Evolutionary conservation across 2,888 invertebrate genomes (phyloP).

Genomic region (Deilephila porcellus): DNA sequence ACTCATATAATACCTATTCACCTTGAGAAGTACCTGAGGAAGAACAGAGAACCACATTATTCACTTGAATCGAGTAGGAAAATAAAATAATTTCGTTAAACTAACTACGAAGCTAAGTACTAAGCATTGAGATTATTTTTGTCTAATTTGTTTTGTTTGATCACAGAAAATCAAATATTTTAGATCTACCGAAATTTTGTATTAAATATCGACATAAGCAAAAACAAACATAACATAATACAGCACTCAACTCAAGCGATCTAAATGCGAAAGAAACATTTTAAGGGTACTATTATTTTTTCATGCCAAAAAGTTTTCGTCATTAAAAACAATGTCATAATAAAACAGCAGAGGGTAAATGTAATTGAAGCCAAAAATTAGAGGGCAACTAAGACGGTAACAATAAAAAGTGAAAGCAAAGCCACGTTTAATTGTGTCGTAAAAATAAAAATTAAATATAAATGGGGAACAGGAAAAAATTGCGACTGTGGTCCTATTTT

Average conservation of each 20-base stretch:
- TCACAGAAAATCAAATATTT: not conserved
- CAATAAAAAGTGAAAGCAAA: constrained; percentile 84
- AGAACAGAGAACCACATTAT: constrained; percentile 80
- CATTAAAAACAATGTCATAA: constrained; percentile 80
- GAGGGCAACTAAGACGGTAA: constrained; percentile 80
- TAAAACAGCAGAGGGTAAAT: constrained; percentile 74
- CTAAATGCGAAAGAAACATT: constrained; percentile 34
- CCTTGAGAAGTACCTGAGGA: constrained; percentile 84
- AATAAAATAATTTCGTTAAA: constrained; percentile 10
- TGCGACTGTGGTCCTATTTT: constrained; percentile 71
- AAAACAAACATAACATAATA: not conserved
- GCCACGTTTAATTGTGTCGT: constrained; percentile 83
- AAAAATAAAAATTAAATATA: constrained; percentile 85
- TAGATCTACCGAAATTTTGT: not conserved
- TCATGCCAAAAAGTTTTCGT: constrained; percentile 47
- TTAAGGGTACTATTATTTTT: constrained; percentile 22
- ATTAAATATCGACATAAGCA: not conserved
- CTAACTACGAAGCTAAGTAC: constrained; percentile 12
- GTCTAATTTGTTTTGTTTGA: not conserved
- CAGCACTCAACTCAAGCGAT: not conserved
- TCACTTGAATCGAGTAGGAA: constrained; percentile 50
- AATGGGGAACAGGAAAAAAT: constrained; percentile 78
- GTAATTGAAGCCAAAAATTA: constrained; percentile 83
- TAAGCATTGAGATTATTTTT: not conserved
- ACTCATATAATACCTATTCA: constrained; percentile 83